Base-by-base conservation (phyloP, 2,797 vertebrate genomes). In the Orestias chungarensis region DNA sequence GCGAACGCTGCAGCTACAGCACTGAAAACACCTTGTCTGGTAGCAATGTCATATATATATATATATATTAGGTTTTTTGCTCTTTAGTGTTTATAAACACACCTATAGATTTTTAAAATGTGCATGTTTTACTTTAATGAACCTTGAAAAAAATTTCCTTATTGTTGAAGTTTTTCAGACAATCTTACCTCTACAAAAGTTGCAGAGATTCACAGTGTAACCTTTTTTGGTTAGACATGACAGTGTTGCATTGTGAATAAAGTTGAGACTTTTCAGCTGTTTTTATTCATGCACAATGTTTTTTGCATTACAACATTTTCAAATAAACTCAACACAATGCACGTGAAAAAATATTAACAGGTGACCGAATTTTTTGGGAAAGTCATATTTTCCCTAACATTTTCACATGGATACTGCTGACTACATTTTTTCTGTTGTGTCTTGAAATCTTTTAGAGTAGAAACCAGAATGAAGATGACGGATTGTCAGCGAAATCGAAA, bases 381-480 rank as follows among this genome's bases (percentile, higher is more conserved):
- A 50, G 7, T 10, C 5, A n/a, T n/a, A 0, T 50, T n/a, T 25
- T 25, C 12, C n/a, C 49, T 52, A 14, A 52, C 33, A n/a, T 10
- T n/a, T 6, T 62, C 25, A 15, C 12, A 25, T 33, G 12, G 35
- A 40, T 62, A n/a, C 59, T 25, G 59, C 59, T 62, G 23, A 40
- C 12, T 40, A 15, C 10, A 33, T 49, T 29, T 78, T 68, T 61
- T 64, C 76, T 44, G 15, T 68, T 64, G 46, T 73, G 59, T 71
- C 62, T 64, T 83, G 70, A 86, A 80, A 49, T 55, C 35, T 9
- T n/a, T 0, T 49, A 64, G 44, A 66, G n/a, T 27, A 73, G 81
- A 80, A 82, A 35, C 47, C 82, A 66, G 77, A 81, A 23, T 55
- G 25, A 80, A 29, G 49, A 40, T 66, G 44, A 66, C 44, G 49